Conservation (phyloP, 2,113 vertebrate species). For the Acanthisitta chloris region DNA sequence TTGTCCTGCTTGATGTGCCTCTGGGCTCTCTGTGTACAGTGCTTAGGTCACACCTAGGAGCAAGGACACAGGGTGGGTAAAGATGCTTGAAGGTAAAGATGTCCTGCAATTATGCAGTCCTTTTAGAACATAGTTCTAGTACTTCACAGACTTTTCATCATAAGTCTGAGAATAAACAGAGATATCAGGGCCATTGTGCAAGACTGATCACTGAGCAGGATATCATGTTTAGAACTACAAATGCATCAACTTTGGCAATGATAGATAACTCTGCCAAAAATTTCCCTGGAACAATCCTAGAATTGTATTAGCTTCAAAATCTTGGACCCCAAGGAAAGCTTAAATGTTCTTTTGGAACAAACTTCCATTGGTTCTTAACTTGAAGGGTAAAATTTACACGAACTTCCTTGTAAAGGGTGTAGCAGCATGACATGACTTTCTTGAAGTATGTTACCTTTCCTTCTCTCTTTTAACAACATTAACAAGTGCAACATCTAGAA, state of each 20-base stretch:
- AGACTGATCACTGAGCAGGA: background rate
- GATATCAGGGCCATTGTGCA: background rate
- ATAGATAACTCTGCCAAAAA: background rate
- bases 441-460: background rate
- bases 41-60: background rate
- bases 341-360: background rate
- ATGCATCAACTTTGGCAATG: background rate
- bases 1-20: rapidly evolving
- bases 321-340: background rate
- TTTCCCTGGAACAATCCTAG: background rate
- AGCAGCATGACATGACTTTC: background rate
- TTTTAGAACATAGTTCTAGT: background rate
- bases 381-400: background rate
- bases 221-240: background rate
- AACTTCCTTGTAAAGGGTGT: background rate
- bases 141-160: background rate
- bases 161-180: background rate
- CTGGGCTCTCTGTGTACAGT: background rate
- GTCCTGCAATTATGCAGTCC: background rate
- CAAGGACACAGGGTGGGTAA: background rate
- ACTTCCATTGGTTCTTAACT: background rate
- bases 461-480: background rate
- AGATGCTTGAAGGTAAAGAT: background rate
- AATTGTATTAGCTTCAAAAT: background rate
- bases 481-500: background rate